A percentile compares a stretch with the other conserved stretches of the same genome.
These are phyloP conservation scores for Meiosimyza decipiens DNA, from an alignment of 2,888 invertebrate genomes.

Conservation along the genomic window DNA sequence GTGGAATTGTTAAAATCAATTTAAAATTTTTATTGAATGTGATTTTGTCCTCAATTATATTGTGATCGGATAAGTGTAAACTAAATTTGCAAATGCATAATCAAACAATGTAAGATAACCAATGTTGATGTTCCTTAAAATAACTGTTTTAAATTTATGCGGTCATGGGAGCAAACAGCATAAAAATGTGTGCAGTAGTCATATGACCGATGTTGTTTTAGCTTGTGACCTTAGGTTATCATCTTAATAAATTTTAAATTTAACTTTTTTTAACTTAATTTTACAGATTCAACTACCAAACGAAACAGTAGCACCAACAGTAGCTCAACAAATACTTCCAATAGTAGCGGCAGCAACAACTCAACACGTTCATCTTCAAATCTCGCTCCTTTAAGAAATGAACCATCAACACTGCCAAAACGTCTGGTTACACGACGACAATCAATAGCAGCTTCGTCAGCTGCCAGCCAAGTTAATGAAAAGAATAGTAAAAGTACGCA, in stretches of 20 bases:
- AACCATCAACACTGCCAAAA: slow-evolving; percentile 48
- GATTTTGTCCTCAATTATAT: slow-evolving; percentile 16
- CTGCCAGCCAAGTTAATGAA: slow-evolving; percentile 26
- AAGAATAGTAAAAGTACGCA: slow-evolving; percentile 46
- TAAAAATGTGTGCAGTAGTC: no score
- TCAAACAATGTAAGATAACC: slow-evolving; percentile 24
- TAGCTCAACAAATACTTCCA: slow-evolving; percentile 45
- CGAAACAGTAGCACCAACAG: slow-evolving; percentile 32
- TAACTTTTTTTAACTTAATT: slow-evolving; percentile 9
- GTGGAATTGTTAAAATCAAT: no score
- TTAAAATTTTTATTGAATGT: neutral
- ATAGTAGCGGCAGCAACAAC: slow-evolving; percentile 43
- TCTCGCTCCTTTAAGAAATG: slow-evolving; percentile 22
- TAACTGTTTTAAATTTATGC: no score
- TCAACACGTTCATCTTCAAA: slow-evolving; percentile 44
- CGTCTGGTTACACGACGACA: slow-evolving; percentile 65
- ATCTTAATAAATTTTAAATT: no score
- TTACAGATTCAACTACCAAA: slow-evolving; percentile 27
- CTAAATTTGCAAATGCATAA: slow-evolving; percentile 15
- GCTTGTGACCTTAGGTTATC: no score
- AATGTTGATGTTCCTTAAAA: no score
- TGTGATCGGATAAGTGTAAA: slow-evolving; percentile 12
- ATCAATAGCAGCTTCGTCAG: slow-evolving; percentile 55
- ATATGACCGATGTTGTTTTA: no score
- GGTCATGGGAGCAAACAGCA: no score